Evolutionary conservation across 2,113 vertebrate genomes (phyloP).

Genomic region (Xiphorhynchus elegans): DNA sequence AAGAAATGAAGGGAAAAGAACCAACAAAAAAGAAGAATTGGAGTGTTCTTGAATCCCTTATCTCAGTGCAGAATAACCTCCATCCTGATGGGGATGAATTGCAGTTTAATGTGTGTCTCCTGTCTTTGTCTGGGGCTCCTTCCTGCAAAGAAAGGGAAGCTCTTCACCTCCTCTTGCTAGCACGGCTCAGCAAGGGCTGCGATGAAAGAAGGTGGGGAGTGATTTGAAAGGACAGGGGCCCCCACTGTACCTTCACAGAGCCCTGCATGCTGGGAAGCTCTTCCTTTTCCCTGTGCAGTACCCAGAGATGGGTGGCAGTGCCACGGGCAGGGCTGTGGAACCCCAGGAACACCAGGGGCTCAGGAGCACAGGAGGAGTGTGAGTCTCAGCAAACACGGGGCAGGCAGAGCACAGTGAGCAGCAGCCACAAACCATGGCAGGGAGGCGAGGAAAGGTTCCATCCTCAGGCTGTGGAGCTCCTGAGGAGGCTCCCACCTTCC

Average conservation of each 20-base stretch:
- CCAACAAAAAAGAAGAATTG: no score
- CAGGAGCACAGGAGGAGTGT: not conserved
- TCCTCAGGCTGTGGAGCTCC: not conserved
- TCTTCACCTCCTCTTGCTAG: not conserved
- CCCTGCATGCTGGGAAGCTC: not conserved
- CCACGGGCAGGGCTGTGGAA: not conserved
- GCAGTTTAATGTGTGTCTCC: not conserved
- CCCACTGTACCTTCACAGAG: not conserved
- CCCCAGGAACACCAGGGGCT: not conserved
- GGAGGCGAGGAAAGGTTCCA: fast-evolving
- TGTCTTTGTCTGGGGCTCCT: not conserved
- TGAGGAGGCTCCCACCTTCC: not conserved
- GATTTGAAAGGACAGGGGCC: not conserved
- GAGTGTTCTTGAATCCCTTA: not conserved
- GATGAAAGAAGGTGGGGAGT: not conserved
- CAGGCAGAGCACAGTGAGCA: not conserved
- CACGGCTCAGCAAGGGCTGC: not conserved
- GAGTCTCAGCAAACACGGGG: not conserved
- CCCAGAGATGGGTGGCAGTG: not conserved
- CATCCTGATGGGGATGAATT: not conserved
- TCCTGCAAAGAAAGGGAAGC: not conserved
- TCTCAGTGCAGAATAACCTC: not conserved
- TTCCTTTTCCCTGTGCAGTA: not conserved
- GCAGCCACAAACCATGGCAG: not conserved
- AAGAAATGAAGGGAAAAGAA: not conserved